Percentiles rank a stretch among this genome's conserved stretches.
phyloP scores from a whole-genome alignment of 2,797 vertebrate genomes.

The Molothrus ater region DNA sequence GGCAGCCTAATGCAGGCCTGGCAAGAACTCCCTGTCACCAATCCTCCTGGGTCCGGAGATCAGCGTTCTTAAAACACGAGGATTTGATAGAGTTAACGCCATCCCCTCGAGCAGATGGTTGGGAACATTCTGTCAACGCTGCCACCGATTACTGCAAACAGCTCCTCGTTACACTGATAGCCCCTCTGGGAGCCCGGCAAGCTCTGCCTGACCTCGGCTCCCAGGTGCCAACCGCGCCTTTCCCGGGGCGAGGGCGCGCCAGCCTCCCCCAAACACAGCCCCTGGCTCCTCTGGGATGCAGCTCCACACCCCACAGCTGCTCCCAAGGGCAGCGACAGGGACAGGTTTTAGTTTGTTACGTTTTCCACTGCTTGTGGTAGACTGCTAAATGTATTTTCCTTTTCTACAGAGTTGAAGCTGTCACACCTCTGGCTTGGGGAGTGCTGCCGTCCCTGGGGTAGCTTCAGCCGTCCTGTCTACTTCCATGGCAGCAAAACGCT shows the following conservation, averaged over 20 bases:
- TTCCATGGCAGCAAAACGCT: not conserved
- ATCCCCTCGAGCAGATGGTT: constrained; percentile 93
- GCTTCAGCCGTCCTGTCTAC: not conserved
- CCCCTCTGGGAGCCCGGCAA: constrained; percentile 85
- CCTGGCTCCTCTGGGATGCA: fast-evolving
- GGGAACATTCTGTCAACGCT: constrained; percentile 93
- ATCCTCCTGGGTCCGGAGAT: constrained; percentile 84
- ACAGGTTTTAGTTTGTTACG: not conserved
- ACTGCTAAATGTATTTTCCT: not conserved
- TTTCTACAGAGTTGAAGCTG: not conserved
- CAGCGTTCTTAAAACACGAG: constrained; percentile 89
- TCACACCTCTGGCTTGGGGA: not conserved
- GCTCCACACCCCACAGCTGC: not conserved
- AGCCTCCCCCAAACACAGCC: not conserved
- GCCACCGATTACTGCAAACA: constrained; percentile 93
- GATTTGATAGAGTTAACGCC: constrained; percentile 87
- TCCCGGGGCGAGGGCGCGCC: not conserved
- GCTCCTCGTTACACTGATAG: constrained; percentile 87
- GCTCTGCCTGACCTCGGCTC: constrained; percentile 67
- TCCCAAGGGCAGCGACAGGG: not conserved
- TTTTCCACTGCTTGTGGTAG: not conserved
- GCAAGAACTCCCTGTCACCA: constrained; percentile 76
- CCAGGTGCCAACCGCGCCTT: constrained; percentile 12
- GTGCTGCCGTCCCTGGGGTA: fast-evolving
- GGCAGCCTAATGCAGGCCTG: constrained; percentile 75